These are phyloP conservation scores for Drosophila limbata DNA, from an alignment of 2,888 invertebrate species.

Conservation along the genomic window DNA sequence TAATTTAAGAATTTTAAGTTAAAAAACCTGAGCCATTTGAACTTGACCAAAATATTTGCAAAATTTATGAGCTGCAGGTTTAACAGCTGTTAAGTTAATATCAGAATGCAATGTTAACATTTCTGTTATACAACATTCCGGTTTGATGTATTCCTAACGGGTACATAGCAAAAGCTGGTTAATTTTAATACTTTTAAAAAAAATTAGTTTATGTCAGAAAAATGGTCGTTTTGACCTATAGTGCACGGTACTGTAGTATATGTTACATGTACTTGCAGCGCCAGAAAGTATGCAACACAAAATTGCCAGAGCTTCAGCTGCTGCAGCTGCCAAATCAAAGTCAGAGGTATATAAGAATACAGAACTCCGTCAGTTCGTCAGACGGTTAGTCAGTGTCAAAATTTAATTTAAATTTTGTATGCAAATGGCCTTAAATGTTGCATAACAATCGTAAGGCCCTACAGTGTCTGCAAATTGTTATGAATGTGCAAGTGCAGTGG, in stretches of 20 bases:
- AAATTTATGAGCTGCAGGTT: no score
- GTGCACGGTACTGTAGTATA: neutral
- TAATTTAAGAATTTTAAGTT: no score
- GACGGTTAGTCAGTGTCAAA: conserved; percentile 55
- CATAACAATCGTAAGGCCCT: conserved; percentile 52
- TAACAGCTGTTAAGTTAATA: no score
- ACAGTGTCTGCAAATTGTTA: conserved; percentile 54
- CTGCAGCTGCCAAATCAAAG: conserved; percentile 38
- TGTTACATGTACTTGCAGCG: neutral
- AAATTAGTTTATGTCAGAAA: no score
- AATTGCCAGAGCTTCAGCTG: neutral
- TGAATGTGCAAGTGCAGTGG: conserved; percentile 34
- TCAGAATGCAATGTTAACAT: no score
- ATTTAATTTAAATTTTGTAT: conserved; percentile 73
- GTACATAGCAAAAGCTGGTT: no score
- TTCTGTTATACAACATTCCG: no score
- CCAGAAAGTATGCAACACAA: conserved; percentile 41
- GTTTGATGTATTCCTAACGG: no score
- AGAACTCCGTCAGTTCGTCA: conserved; percentile 13
- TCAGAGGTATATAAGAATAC: neutral
- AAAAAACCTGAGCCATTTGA: no score
- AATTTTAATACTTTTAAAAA: no score
- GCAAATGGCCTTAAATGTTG: conserved; percentile 74
- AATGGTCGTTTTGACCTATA: no score
- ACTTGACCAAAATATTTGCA: no score